phyloP scores from a whole-genome alignment of 2,113 vertebrate genomes.

The Propithecus coquereli region DNA sequence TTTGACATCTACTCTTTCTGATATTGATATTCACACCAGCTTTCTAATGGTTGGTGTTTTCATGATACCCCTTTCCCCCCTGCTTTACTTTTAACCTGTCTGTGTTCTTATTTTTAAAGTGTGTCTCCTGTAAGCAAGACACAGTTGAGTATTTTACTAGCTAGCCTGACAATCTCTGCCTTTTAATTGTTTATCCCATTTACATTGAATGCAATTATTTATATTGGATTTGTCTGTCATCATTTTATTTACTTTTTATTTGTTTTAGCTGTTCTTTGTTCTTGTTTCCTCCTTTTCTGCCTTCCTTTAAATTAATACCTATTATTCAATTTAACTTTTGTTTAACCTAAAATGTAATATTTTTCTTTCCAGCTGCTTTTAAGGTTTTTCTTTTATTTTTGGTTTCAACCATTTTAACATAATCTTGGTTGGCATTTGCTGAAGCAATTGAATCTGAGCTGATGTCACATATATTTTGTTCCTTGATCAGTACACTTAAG shows the following conservation, averaged over 20 bases:
- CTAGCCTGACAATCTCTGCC: neutral
- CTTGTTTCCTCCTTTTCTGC: neutral
- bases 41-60: neutral
- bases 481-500: neutral
- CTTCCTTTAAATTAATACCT: neutral
- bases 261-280: neutral
- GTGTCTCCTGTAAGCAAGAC: neutral
- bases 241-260: neutral
- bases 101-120: neutral
- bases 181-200: neutral
- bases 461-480: neutral
- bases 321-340: neutral
- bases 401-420: neutral
- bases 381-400: neutral
- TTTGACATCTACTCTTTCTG: no score
- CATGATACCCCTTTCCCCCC: neutral
- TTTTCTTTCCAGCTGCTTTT: neutral
- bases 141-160: neutral
- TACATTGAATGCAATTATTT: neutral
- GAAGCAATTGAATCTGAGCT: neutral
- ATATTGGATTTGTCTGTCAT: neutral
- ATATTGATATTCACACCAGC: neutral
- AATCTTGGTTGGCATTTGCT: neutral
- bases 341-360: neutral
- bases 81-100: neutral